phyloP scores from a whole-genome alignment of 2,797 vertebrate species.

The Brachyrhaphis roseni region DNA sequence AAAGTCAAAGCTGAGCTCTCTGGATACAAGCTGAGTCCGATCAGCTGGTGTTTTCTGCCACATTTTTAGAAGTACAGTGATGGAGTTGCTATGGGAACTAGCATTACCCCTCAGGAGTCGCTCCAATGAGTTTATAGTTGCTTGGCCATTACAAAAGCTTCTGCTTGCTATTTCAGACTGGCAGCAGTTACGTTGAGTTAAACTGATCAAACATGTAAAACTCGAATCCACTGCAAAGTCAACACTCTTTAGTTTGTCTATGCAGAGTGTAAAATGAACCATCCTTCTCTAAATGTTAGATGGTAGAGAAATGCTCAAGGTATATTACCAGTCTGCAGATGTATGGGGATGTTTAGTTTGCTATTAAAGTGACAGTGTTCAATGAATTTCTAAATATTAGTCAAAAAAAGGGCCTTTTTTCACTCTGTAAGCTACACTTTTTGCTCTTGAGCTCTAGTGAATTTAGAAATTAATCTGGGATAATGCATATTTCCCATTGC shows the following conservation, averaged over 20 bases:
- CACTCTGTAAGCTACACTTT: not conserved
- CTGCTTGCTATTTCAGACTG: slow-evolving; percentile 58
- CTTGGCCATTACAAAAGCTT: slow-evolving; percentile 62
- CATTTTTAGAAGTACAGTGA: slow-evolving; percentile 67
- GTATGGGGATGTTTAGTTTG: not conserved
- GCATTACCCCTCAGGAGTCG: slow-evolving; percentile 66
- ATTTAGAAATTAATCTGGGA: not conserved
- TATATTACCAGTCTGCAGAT: not conserved
- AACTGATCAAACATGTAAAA: slow-evolving; percentile 53
- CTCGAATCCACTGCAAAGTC: not conserved
- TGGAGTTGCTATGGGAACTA: slow-evolving; percentile 76
- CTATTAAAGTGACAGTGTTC: not conserved
- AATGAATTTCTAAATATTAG: not conserved
- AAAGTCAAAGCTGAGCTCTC: slow-evolving; percentile 33
- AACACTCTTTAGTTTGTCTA: not conserved
- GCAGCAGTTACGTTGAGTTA: slow-evolving; percentile 54
- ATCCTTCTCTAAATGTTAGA: not conserved
- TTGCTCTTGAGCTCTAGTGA: not conserved
- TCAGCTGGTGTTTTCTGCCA: slow-evolving; percentile 61
- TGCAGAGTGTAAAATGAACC: not conserved
- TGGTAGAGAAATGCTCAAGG: not conserved
- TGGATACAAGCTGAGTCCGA: slow-evolving; percentile 42
- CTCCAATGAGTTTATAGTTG: slow-evolving; percentile 62
- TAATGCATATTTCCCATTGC: not conserved
- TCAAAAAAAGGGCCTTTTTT: not conserved